Conservation (phyloP, 2,797 vertebrate genomes). For the Hydrophis major region DNA sequence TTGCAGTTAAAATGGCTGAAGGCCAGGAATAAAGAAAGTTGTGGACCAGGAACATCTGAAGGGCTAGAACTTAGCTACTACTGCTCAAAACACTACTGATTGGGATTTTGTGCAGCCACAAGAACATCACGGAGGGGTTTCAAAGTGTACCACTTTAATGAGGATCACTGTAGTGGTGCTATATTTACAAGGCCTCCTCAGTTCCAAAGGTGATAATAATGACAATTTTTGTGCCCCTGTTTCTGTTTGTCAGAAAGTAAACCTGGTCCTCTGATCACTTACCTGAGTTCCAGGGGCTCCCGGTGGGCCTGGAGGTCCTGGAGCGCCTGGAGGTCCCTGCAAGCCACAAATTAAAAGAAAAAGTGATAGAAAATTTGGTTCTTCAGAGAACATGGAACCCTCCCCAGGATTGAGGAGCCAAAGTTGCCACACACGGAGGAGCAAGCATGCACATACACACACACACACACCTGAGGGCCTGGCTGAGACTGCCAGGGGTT, state of each 20-base stretch:
- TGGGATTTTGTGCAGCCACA: not conserved
- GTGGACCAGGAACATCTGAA: not conserved
- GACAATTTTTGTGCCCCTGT: not conserved
- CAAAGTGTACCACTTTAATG: not conserved
- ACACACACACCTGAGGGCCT: constrained; percentile 87
- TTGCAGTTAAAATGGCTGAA: not conserved
- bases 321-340: constrained; percentile 90
- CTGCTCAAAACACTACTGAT: not conserved
- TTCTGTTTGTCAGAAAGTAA: not conserved
- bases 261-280: constrained; percentile 41
- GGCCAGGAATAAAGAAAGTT: not conserved
- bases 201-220: not conserved
- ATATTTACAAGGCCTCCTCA: not conserved
- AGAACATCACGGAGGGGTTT: not conserved
- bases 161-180: not conserved
- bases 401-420: not conserved
- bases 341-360: constrained; percentile 20
- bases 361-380: not conserved
- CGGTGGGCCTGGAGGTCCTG: constrained; percentile 81
- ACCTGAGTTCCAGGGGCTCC: constrained; percentile 87
- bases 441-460: constrained; percentile 30
- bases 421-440: not conserved
- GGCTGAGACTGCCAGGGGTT: constrained; percentile 83
- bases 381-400: not conserved
- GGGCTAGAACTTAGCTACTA: not conserved